These are phyloP conservation scores for Sepiola atlantica DNA, from an alignment of 2,888 invertebrate species.

Conservation along the genomic window DNA sequence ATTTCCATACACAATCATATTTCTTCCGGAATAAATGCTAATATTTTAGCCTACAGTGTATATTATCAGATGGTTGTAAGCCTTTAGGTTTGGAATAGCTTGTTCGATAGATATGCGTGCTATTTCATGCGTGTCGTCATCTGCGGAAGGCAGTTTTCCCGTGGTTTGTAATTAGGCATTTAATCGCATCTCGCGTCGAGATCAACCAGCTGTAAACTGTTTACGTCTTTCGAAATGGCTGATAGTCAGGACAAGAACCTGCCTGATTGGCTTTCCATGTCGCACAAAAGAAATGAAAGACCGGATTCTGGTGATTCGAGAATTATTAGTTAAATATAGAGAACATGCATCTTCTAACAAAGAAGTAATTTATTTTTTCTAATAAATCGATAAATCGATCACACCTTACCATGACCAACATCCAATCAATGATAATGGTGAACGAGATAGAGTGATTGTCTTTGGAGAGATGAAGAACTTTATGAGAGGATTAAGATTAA, in stretches of 20 bases:
- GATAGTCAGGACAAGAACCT: neutral
- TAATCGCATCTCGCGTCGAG: neutral
- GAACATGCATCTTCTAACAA: too few species aligned
- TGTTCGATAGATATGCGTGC: neutral
- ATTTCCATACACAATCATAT: too few species aligned
- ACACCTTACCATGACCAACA: too few species aligned
- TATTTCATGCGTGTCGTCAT: neutral
- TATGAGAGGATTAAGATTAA: too few species aligned
- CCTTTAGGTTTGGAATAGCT: neutral
- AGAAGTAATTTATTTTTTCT: too few species aligned
- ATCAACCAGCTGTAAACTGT: neutral
- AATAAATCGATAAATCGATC: too few species aligned
- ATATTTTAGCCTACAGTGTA: neutral
- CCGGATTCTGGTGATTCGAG: neutral
- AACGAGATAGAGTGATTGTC: too few species aligned
- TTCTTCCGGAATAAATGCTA: neutral
- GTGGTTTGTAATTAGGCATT: neutral
- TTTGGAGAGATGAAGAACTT: too few species aligned
- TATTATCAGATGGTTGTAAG: neutral
- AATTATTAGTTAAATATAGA: neutral
- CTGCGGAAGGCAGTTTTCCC: neutral
- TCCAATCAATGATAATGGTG: too few species aligned
- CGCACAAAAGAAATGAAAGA: neutral
- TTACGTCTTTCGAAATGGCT: neutral
- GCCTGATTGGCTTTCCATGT: neutral